A percentile compares a stretch with the other conserved stretches of the same genome.
phyloP scores from a whole-genome alignment of 1,140 invertebrate genomes.

The Papilio dardanus region DNA sequence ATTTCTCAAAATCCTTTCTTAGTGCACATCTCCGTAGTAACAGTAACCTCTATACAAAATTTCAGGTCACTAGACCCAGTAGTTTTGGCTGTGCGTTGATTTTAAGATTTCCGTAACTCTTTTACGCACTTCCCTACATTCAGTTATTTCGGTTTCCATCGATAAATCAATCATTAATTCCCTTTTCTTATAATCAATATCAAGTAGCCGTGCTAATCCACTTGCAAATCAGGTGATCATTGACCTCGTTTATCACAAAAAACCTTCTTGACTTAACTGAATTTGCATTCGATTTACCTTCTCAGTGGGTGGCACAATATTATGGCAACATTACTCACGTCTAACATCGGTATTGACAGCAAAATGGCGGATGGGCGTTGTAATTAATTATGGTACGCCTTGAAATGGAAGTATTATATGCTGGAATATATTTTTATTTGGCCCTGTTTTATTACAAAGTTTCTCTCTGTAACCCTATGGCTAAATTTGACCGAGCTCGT shows the following conservation, averaged over 20 bases:
- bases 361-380: conserved; percentile 21
- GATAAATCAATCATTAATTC: background rate
- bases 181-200: background rate
- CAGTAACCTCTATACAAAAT: no score
- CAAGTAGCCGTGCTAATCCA: background rate
- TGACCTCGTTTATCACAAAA: conserved; percentile 10
- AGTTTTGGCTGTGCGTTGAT: no score
- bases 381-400: conserved; percentile 12
- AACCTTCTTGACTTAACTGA: conserved; percentile 3
- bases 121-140: background rate
- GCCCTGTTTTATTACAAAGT: background rate
- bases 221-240: conserved; percentile 5
- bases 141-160: background rate
- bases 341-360: conserved; percentile 30
- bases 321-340: conserved; percentile 31
- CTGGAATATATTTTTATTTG: conserved; percentile 3
- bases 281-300: conserved; percentile 22
- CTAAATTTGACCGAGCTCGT: background rate
- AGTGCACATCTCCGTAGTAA: no score
- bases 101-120: no score
- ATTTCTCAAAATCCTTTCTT: no score
- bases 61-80: no score
- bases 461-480: no score
- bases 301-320: conserved; percentile 24
- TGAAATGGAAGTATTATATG: conserved; percentile 16